Evolutionary conservation across 2,888 invertebrate genomes (phyloP).

Genomic region (Acrobasis suavella): DNA sequence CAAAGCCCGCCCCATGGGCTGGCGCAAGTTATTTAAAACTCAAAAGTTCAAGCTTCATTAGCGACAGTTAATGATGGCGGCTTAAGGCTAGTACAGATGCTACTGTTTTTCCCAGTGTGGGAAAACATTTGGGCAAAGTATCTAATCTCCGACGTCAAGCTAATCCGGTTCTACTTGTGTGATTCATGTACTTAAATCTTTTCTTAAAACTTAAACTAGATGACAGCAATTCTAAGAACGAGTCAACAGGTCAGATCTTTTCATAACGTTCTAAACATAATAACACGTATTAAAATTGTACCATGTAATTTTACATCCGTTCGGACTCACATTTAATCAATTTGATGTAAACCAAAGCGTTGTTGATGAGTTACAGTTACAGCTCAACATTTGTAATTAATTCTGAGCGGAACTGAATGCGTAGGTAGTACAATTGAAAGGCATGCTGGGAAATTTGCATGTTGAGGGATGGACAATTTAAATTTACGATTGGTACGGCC

Average conservation of each 20-base stretch:
- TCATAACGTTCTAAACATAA: neutral
- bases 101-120: conserved; percentile 48
- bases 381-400: conserved; percentile 29
- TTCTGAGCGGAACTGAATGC: conserved; percentile 36
- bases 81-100: conserved; percentile 58
- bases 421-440: conserved; percentile 56
- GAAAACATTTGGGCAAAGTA: conserved; percentile 34
- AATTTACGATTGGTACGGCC: conserved; percentile 78
- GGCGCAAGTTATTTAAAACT: conserved; percentile 76
- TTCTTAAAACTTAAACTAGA: conserved; percentile 2
- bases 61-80: conserved; percentile 78
- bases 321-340: conserved; percentile 16
- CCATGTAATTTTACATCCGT: conserved; percentile 5
- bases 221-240: conserved; percentile 3
- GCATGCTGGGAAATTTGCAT: conserved; percentile 74
- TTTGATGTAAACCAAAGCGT: conserved; percentile 22
- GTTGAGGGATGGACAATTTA: conserved; percentile 79
- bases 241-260: conserved; percentile 6
- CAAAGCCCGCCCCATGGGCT: conserved; percentile 63
- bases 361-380: conserved; percentile 21
- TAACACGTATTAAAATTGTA: conserved; percentile 9
- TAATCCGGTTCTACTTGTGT: conserved; percentile 16
- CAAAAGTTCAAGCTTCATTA: conserved; percentile 80
- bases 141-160: neutral
- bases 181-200: conserved; percentile 10